A percentile compares a stretch with the other conserved stretches of the same genome.
Evolutionary conservation across 2,797 vertebrate species (phyloP).

Genomic region (Pitangus sulphuratus): DNA sequence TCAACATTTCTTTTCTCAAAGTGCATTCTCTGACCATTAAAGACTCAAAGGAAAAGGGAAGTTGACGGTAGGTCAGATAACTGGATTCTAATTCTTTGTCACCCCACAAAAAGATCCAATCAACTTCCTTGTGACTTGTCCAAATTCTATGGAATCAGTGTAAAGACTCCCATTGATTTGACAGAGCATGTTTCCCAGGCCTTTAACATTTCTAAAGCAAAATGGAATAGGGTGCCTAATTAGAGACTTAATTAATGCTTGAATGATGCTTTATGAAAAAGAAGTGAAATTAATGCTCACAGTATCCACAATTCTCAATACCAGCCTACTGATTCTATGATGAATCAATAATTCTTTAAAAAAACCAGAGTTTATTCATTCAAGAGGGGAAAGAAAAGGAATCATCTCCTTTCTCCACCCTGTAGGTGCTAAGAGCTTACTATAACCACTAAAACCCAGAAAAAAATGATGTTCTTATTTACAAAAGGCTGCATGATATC

Average conservation of each 20-base stretch:
- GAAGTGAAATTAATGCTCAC: background rate
- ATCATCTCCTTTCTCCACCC: background rate
- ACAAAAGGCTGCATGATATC: background rate
- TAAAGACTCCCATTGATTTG: background rate
- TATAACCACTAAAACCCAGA: background rate
- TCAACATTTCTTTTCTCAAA: background rate
- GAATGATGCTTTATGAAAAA: background rate
- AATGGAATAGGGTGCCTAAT: conserved; percentile 4
- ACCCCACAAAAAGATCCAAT: background rate
- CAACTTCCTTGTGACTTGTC: background rate
- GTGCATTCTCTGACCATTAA: background rate
- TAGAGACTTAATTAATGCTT: conserved; percentile 33
- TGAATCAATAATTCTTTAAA: background rate
- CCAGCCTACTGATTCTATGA: background rate
- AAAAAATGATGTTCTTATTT: background rate
- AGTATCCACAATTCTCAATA: background rate
- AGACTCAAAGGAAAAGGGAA: background rate
- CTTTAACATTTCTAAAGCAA: background rate
- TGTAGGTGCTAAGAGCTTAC: background rate
- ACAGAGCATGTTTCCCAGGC: background rate
- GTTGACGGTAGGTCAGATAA: background rate
- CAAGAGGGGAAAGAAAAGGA: background rate
- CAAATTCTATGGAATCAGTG: background rate
- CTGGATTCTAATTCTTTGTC: background rate
- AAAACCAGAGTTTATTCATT: background rate